Evolutionary conservation across 2,888 invertebrate genomes (phyloP), one percentile per base, ranked within the genome.

Genomic region (Campaea margaritaria): DNA sequence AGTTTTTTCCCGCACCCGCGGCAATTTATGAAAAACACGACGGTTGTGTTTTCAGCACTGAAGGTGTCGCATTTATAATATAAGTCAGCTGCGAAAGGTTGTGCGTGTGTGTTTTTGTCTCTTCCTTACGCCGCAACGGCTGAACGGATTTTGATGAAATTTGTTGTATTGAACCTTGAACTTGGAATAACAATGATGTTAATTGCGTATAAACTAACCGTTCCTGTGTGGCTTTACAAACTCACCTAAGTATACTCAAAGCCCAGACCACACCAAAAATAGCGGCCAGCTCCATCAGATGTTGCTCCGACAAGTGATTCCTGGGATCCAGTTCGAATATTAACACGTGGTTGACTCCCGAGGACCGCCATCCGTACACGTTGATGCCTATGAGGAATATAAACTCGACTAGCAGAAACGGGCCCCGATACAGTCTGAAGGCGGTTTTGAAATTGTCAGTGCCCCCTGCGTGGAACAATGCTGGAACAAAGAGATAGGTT

Each of bases 281-380:
- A 0, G 98, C 96, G 0, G 99, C 97, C 74, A 98, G 87, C 86
- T 99, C 99, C 95, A 99, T 97, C 41, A 99, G 93, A 87, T 99
- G 97, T 78, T 99, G 98, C 74, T 99, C 98, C 0, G 97, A 97
- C 0, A 97, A 91, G 86, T 99, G 98, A 86, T 98, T 98, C 58
- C 99, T 93, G 0, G 99, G 99, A 86, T 99, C 99, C 75, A 99
- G 91, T 83, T 99, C 99, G 86, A 99, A 99, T 72, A 99, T 99
- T 1, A 99, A 93, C 0, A 99, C 99, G 83, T 99, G 99, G 91
- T 99, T 99, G 12, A 99, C 99, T 2, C 99, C 99, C 0, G 98
- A 98, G 0, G 98, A 97, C 3, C 99, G 93, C 99, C 99, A 99
- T 7, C 99, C 99, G 83, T 99, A 99, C 0, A 99, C 97, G 81